Base-by-base conservation (phyloP, 1,140 invertebrate genomes). In the Paralvinella palmiformis region DNA sequence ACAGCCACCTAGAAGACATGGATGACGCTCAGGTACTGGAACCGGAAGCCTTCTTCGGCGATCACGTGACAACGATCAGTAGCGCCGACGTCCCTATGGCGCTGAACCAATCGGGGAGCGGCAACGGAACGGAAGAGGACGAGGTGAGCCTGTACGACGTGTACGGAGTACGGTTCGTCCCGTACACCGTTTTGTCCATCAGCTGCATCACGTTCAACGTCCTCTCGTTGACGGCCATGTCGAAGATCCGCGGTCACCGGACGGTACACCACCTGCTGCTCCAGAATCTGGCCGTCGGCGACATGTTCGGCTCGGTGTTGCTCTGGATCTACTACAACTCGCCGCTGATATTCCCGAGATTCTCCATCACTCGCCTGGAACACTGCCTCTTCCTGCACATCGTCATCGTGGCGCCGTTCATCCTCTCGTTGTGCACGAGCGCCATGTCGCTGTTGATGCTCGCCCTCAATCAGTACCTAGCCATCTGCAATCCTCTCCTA, bases 241-340 rank as follows among this genome's bases (percentile, higher is more conserved):
- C 24, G n/a, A 45, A 56, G 32, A 66, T 66, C 20, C 45, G 64
- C 2, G 55, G 62, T 27, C 64, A 32, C 20, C 41, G 41, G 20
- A 56, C 64, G 13, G 64, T 66, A 4, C 58, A 66, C 37, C 59
- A 66, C 36, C n/a, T 31, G 32, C 37, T 66, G 17, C 52, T 66
- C 50, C 29, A 35, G 1, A 66, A 66, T 31, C 59, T 66, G 20
- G 59, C 64, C 22, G 59, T 55, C 15, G 44, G 48, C 5, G 64
- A 66, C 59, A 44, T 56, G 3, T 36, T 66, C 2, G 64, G 64
- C 31, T 36, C 44, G 10, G 2, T 62, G 0, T 36, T 66, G 31
- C 29, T 66, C 3, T 66, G 64, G 64, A 27, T 60, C 33, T 66
- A 62, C 29, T 59, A 66, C 64, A 66, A 66, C 20, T 66, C 64